Evolutionary conservation across 2,113 vertebrate species (phyloP).

Genomic region (Nibea albiflora): DNA sequence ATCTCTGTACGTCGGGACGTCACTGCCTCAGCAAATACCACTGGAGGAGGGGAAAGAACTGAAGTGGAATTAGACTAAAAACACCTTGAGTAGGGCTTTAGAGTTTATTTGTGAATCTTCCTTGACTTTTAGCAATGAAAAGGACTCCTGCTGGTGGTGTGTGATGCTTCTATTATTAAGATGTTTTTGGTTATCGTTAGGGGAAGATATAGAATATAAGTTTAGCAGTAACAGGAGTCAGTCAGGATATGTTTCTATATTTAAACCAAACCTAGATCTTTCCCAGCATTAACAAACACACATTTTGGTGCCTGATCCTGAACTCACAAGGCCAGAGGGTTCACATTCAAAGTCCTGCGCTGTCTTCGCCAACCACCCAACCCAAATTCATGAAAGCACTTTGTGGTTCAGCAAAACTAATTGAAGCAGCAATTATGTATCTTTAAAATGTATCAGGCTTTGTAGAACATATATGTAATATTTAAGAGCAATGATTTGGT

Average conservation of each 20-base stretch:
- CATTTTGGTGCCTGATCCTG: neutral
- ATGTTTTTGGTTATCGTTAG: neutral
- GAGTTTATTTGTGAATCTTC: neutral
- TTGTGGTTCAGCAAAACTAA: neutral
- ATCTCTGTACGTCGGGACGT: neutral
- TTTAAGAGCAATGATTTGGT: too few species aligned
- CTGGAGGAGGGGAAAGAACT: neutral
- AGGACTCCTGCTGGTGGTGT: too few species aligned
- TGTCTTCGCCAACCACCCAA: neutral
- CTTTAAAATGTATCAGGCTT: too few species aligned
- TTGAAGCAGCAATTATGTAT: neutral
- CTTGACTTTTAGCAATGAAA: neutral
- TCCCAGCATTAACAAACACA: neutral
- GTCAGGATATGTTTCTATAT: too few species aligned
- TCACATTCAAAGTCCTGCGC: neutral
- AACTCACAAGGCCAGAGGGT: too few species aligned
- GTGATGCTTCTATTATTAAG: too few species aligned
- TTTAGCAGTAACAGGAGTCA: neutral
- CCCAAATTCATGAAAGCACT: neutral
- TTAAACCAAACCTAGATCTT: neutral
- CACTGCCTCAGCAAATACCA: constrained; percentile 3
- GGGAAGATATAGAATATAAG: neutral
- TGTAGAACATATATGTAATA: too few species aligned
- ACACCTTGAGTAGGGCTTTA: neutral
- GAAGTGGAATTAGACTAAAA: neutral